These are phyloP conservation scores for Oncorhynchus kisutch DNA, from an alignment of 2,113 vertebrate genomes.

Conservation along the genomic window DNA sequence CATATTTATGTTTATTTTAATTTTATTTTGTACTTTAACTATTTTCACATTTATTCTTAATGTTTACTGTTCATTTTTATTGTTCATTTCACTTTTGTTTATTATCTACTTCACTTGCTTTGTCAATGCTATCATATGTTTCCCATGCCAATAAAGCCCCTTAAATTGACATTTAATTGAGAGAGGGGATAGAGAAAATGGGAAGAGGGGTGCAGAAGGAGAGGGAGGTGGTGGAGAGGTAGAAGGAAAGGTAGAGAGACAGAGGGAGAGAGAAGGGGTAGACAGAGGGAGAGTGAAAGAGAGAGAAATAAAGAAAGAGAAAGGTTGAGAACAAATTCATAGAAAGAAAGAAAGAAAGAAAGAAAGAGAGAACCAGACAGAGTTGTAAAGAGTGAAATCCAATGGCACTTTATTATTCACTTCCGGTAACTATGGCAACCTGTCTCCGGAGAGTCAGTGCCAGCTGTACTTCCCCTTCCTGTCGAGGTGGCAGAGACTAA, in stretches of 20 bases:
- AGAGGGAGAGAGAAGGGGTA: background rate
- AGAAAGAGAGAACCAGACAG: slow-evolving; percentile 14
- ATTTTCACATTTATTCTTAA: too few relatives aligned
- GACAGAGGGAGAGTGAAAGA: background rate
- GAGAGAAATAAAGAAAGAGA: slow-evolving; percentile 28
- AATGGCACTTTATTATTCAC: slow-evolving; percentile 75
- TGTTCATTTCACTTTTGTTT: too few relatives aligned
- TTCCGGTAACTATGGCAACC: slow-evolving; percentile 81
- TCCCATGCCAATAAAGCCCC: too few relatives aligned
- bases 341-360: slow-evolving; percentile 32
- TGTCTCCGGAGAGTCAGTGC: slow-evolving; percentile 75
- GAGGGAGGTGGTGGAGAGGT: background rate
- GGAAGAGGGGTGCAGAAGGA: slow-evolving; percentile 20
- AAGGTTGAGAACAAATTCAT: background rate
- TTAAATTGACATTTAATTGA: too few relatives aligned
- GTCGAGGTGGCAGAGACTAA: slow-evolving; percentile 29
- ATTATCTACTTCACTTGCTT: too few relatives aligned
- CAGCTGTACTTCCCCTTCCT: slow-evolving; percentile 76
- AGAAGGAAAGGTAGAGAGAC: background rate
- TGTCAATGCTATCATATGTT: too few relatives aligned
- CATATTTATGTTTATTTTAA: too few relatives aligned
- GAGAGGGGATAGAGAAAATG: too few relatives aligned
- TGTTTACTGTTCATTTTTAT: too few relatives aligned
- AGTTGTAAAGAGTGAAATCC: slow-evolving; percentile 55
- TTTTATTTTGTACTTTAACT: too few relatives aligned